These are phyloP conservation scores for Bagarius yarrelli DNA, from an alignment of 2,113 vertebrate species.

Conservation along the genomic window DNA sequence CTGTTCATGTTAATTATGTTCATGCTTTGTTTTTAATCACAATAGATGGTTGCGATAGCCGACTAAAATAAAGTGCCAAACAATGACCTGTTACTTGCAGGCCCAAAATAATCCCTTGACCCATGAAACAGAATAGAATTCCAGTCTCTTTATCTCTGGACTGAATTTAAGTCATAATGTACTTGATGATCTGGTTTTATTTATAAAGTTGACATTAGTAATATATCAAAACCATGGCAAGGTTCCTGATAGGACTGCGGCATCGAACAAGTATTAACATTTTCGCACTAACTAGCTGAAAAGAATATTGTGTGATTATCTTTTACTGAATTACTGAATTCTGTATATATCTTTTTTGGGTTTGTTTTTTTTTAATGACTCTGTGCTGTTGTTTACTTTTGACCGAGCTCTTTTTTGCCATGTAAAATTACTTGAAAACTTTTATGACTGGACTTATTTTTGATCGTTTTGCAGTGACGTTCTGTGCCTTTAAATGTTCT, in stretches of 20 bases:
- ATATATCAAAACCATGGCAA: background rate
- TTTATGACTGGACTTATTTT: constrained; percentile 49
- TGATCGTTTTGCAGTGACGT: constrained; percentile 52
- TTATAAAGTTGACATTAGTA: constrained; percentile 6
- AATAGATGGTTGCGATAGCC: constrained; percentile 11
- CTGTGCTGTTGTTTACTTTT: constrained; percentile 46
- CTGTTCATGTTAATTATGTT: constrained; percentile 26
- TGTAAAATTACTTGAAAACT: constrained; percentile 55
- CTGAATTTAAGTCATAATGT: background rate
- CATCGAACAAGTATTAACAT: constrained; percentile 5
- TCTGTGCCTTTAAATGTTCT: constrained; percentile 55
- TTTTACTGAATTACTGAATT: constrained; percentile 8
- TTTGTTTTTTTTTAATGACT: constrained; percentile 25
- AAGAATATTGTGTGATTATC: constrained; percentile 32
- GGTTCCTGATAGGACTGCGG: background rate
- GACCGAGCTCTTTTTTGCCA: constrained; percentile 44
- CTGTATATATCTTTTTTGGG: background rate
- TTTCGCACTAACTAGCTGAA: constrained; percentile 26
- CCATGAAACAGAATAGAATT: constrained; percentile 5
- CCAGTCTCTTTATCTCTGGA: background rate
- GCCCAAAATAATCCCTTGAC: background rate
- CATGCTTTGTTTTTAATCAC: constrained; percentile 22
- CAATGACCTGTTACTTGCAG: background rate
- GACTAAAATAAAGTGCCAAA: constrained; percentile 46
- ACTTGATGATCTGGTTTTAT: background rate